Base-by-base conservation (phyloP, 2,888 invertebrate genomes). In the Nemoura dubitans region DNA sequence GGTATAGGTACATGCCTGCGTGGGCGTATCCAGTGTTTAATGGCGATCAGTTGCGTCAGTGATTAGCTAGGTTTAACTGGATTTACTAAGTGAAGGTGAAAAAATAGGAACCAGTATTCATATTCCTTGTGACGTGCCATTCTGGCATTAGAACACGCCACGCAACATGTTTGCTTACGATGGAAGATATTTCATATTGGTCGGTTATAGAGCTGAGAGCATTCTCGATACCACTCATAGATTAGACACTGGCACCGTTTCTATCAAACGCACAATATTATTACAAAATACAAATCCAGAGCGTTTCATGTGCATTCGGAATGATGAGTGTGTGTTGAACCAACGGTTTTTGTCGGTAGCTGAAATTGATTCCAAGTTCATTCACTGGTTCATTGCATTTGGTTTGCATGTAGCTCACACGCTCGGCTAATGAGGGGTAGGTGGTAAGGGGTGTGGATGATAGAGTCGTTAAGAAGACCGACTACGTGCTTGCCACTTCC, bases 41-140 rank as follows among this genome's bases (percentile, higher is more conserved):
- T 14, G 83, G 25, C 30, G 42, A 83, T n/a, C 26, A 42, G 42
- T 83, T 83, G 42, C 83, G 83, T 83, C 30, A 83, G n/a, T 43
- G 36, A 42, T 83, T n/a, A 43, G 42, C 43, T 25, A 5, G 83
- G 36, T 43, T 83, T 36, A 83, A 83, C 83, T 83, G 42, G 83
- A 83, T 83, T 83, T 83, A 26, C 26, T 26, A 43, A 83, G 83
- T 83, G 83, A 83, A 83, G 83, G 83, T 83, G 83, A 83, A 83
- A 83, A 83, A 83, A 83, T 42, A 36, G 83, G 83, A 83, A 42
- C 83, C 30, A 83, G 83, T 83, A 83, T 83, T 83, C 83, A 36
- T 83, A 42, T 83, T 78, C 10, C 7, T 30, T 83, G 30, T 83
- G 42, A 42, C 59, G 59, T 59, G 21, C 21, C 6, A 7, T 59